Base-by-base conservation (phyloP, 2,888 invertebrate genomes). In the Nysson spinosus region DNA sequence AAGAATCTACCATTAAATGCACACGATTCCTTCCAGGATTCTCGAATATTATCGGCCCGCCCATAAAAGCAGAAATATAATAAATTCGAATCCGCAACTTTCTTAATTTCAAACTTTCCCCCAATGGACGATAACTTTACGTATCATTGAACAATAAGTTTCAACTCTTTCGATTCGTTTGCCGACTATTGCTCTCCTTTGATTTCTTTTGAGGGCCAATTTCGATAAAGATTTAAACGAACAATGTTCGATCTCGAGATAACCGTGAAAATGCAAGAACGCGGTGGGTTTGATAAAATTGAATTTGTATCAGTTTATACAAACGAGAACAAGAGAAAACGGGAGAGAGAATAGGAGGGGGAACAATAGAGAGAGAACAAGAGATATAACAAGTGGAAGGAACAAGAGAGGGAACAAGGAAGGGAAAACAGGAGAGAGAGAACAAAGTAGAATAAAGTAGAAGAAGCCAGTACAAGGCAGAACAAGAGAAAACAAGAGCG, bases 1-100 rank as follows among this genome's bases (percentile, higher is more conserved):
- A n/a, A n/a, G n/a, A n/a, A n/a, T n/a, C n/a, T n/a, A n/a, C n/a
- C n/a, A n/a, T n/a, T n/a, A n/a, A n/a, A n/a, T n/a, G n/a, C n/a
- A n/a, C n/a, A n/a, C n/a, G n/a, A n/a, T n/a, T n/a, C n/a, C n/a
- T n/a, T n/a, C n/a, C n/a, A n/a, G n/a, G n/a, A n/a, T n/a, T n/a
- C n/a, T n/a, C n/a, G n/a, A n/a, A n/a, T n/a, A n/a, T n/a, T n/a
- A 69, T 58, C 37, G 69, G 39, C 54, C 49, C 47, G 49, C 32
- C 49, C 44, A 30, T 56, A 68, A 61, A 50, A 26, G 50, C 67
- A 66, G 51, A 58, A 60, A 49, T 58, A 51, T 55, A 54, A 50
- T 60, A 49, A 56, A 56, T 61, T 60, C 73, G 69, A 72, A 69
- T 64, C 40, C 32, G 51, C 64, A 72, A 72, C 64, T 72, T 72